phyloP scores from a whole-genome alignment of 2,888 invertebrate genomes.

The Chalcosyrphus nemorum region DNA sequence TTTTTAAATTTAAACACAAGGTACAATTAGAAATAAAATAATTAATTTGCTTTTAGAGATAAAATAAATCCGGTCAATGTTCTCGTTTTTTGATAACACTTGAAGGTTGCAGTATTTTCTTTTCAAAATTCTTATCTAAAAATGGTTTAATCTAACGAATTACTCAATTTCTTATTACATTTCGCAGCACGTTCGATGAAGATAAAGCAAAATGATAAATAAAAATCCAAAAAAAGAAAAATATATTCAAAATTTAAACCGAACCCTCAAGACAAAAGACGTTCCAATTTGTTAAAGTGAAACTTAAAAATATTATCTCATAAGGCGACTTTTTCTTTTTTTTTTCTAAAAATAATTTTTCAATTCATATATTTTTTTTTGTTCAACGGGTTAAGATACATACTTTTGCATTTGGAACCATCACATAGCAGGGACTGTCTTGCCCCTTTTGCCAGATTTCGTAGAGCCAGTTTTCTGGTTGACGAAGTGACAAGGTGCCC shows the following conservation, averaged over 20 bases:
- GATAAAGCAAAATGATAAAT: background rate
- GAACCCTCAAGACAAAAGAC: too few relatives aligned
- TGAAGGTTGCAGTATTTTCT: conserved; percentile 31
- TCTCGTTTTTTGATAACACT: conserved; percentile 17
- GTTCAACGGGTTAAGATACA: conserved; percentile 75
- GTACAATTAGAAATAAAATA: background rate
- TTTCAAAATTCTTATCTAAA: conserved; percentile 2
- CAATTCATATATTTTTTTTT: background rate
- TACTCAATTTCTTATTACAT: background rate
- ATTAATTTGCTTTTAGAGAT: background rate
- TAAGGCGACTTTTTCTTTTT: background rate
- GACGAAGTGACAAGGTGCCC: conserved; percentile 81
- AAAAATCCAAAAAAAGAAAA: too few relatives aligned
- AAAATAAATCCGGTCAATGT: conserved; percentile 33
- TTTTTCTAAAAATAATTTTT: background rate
- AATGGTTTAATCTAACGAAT: background rate
- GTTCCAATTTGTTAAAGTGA: too few relatives aligned
- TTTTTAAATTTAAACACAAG: background rate
- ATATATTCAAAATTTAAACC: too few relatives aligned
- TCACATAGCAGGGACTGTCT: conserved; percentile 86
- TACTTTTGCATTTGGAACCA: conserved; percentile 87
- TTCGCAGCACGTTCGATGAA: background rate
- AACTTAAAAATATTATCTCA: too few relatives aligned
- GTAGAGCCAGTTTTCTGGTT: conserved; percentile 85
- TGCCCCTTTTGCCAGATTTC: conserved; percentile 87